These are phyloP conservation scores for Pedetes capensis DNA, from an alignment of 2,113 vertebrate genomes.

Conservation along the genomic window DNA sequence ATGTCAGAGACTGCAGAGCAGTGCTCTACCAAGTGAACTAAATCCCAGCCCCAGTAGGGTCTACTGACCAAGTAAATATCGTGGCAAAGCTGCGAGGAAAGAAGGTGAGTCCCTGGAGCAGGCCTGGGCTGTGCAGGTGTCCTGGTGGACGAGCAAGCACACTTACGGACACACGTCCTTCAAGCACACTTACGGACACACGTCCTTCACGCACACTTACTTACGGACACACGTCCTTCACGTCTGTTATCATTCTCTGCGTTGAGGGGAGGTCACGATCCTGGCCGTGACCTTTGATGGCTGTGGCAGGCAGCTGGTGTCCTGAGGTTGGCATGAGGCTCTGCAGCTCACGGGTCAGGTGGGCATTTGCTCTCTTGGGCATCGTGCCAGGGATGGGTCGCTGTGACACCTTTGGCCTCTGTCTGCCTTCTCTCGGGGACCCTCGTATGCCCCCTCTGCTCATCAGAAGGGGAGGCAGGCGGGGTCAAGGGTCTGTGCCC, in stretches of 20 bases:
- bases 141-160: background rate
- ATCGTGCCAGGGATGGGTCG: background rate
- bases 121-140: background rate
- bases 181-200: fast-evolving
- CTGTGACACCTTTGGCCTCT: background rate
- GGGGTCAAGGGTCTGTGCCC: too few relatives aligned
- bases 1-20: too few relatives aligned
- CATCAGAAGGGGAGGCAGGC: background rate
- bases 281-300: background rate
- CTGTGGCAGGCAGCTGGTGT: background rate
- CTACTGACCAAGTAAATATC: background rate
- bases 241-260: background rate
- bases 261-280: background rate
- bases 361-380: background rate
- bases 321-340: background rate
- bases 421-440: background rate
- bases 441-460: too few relatives aligned
- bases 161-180: background rate
- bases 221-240: fast-evolving
- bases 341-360: too few relatives aligned
- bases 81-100: background rate
- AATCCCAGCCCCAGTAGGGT: too few relatives aligned
- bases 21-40: too few relatives aligned
- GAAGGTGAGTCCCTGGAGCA: background rate
- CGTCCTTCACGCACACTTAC: fast-evolving